Percentiles rank a stretch among this genome's conserved stretches.
These are phyloP conservation scores for Pavo muticus DNA, from an alignment of 2,113 vertebrate species.

Conservation along the genomic window DNA sequence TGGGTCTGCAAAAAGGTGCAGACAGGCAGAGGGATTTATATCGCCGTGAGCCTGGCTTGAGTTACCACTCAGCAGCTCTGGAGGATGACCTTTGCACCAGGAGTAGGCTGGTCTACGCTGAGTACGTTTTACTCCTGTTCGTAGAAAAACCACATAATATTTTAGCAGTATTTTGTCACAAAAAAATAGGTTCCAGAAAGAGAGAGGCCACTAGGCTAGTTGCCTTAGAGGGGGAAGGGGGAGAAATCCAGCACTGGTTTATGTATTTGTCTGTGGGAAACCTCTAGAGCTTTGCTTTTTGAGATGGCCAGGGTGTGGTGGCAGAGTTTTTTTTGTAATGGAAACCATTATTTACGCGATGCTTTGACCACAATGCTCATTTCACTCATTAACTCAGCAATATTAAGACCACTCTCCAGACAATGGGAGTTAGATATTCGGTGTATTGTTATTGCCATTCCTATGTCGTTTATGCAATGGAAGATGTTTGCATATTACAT, in stretches of 20 bases:
- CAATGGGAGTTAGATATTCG: slow-evolving; percentile 56
- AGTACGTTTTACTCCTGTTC: neutral
- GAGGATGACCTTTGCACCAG: neutral
- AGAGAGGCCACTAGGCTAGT: neutral
- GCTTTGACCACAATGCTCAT: slow-evolving; percentile 41
- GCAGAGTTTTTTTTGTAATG: slow-evolving; percentile 42
- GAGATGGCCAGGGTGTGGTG: slow-evolving; percentile 56
- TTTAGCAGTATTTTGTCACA: slow-evolving; percentile 22
- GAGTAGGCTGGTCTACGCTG: neutral
- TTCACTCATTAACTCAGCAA: slow-evolving; percentile 66
- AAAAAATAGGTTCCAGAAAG: slow-evolving; percentile 21
- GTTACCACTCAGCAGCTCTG: neutral
- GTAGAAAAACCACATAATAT: slow-evolving; percentile 1
- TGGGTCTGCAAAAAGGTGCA: neutral
- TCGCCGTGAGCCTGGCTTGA: neutral
- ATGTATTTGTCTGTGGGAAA: slow-evolving; percentile 60
- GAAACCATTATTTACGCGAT: slow-evolving; percentile 69
- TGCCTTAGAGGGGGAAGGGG: neutral
- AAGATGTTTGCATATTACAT: slow-evolving; percentile 52
- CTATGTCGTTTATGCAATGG: slow-evolving; percentile 38
- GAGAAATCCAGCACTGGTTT: slow-evolving; percentile 46
- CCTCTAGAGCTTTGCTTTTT: slow-evolving; percentile 57
- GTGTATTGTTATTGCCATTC: slow-evolving; percentile 34
- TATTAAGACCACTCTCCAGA: slow-evolving; percentile 30
- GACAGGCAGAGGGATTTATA: neutral